Evolutionary conservation across 2,113 vertebrate genomes (phyloP), one percentile per base, ranked within the genome.

Genomic region (Nesogale talazaci): DNA sequence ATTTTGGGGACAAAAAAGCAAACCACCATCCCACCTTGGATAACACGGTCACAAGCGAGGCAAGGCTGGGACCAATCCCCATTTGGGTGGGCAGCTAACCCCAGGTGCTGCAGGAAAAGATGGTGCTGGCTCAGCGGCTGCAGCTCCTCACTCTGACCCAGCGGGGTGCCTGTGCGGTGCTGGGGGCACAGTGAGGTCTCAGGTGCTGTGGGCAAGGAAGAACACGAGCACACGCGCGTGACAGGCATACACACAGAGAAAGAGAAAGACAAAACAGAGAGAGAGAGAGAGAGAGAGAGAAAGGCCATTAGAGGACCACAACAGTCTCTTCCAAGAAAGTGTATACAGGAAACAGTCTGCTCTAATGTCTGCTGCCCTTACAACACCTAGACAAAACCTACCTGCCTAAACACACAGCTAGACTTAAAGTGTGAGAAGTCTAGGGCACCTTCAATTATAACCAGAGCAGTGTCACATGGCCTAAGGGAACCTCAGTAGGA

Each of bases 21-120:
- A 97, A 97, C 94, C 82, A 89, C 96, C 93, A 59, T 96, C 96
- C 95, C 97, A 96, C 97, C 94, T 96, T 93, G 95, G 96, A 90
- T 95, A 95, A 90, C 90, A 7, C 79, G 94, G 95, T 96, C 96
- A 95, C 96, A 96, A 95, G 97, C 93, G 94, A 97, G 95, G 96
- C 95, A 97, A 72, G 96, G 94, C 89, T 94, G 96, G 95, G 95
- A 69, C 90, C 88, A 94, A 83, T 96, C 95, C 7, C 94, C 95
- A 90, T 96, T 90, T 80, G 91, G 95, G 88, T 86, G 77, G 90
- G 95, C 90, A 67, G 97, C 88, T 42, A 78, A 92, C 95, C 96
- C 97, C 85, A 74, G 93, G 89, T 94, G 95, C 94, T 89, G 95
- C 95, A 96, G 96, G 96, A 92, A 95, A n/a, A 95, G 96, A 86